Evolutionary conservation across 2,888 invertebrate genomes (phyloP), one percentile per base, ranked within the genome.

Genomic region (Drosophila mimetica): DNA sequence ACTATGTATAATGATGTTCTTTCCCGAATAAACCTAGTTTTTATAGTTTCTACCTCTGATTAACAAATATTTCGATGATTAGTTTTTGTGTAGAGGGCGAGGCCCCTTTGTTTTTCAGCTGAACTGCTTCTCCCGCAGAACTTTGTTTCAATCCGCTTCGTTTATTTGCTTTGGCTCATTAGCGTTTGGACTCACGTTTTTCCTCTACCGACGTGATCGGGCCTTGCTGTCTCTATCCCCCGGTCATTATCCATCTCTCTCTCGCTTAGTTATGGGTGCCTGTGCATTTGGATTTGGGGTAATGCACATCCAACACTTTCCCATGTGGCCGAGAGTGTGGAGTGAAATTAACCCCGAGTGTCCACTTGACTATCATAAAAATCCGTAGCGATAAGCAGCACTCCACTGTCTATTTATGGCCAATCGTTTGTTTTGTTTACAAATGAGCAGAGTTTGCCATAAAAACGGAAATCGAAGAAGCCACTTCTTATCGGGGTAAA

Each of bases 121-220:
- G 1, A 25, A 36, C 20, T 4, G 25, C 39, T 47, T 18, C 39
- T 47, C 41, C 22, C 36, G 18, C 22, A 64, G 63, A 64, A 64
- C 65, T 34, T 42, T 63, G 34, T 46, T 71, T 55, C 28, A 55
- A 36, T 52, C 42, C 25, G 25, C 20, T 60, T 73, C 63, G 41
- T 46, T 57, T 75, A 72, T 69, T 57, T 44, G 61, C 52, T 55
- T 51, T 39, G 65, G 16, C 64, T 86, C 69, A 86, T 77, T 80
- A 75, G 70, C 75, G 57, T 66, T 66, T 16, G 34, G 55, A 36
- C 64, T 76, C 85, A 78, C 85, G 79, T 84, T 74, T 67, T 67
- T 30, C 39, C 22, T 25, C 22, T 28, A n/a, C 30, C 41, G 63
- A 69, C 73, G 71, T 61, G 64, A 55, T 48, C 48, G 30, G 32